These are phyloP conservation scores for Poeciliopsis paucimaculata DNA, from an alignment of 2,797 vertebrate species.

Conservation along the genomic window DNA sequence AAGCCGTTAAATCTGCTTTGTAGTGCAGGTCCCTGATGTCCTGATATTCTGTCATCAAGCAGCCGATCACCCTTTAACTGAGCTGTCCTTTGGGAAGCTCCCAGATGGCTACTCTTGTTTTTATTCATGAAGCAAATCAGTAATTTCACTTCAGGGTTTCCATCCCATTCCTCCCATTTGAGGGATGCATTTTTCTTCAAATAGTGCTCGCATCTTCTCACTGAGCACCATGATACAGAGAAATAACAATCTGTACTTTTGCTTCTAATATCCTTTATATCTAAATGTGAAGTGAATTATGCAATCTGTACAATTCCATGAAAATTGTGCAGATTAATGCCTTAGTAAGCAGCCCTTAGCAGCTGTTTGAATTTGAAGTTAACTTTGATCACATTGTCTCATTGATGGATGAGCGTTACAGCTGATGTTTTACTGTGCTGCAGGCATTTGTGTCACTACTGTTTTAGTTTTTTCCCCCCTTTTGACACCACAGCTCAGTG, in stretches of 20 bases:
- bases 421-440: conserved; percentile 11
- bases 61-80: neutral
- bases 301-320: neutral
- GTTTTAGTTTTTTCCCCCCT: conserved; percentile 2
- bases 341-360: neutral
- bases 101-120: neutral
- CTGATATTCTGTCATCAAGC: neutral
- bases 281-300: conserved; percentile 1
- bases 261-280: neutral
- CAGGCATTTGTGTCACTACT: conserved; percentile 15
- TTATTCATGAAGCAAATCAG: neutral
- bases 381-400: conserved; percentile 13
- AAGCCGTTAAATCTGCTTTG: neutral
- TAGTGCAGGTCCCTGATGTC: neutral
- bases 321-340: neutral
- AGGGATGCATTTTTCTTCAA: neutral
- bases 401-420: conserved; percentile 24
- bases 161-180: neutral
- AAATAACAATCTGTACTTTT: neutral
- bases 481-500: conserved; percentile 11
- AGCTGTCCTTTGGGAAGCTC: neutral
- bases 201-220: neutral
- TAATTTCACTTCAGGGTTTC: neutral
- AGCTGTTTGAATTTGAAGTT: conserved; percentile 1
- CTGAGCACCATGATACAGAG: neutral